Evolutionary conservation across 2,797 vertebrate genomes (phyloP).

Genomic region (Mycteria americana): DNA sequence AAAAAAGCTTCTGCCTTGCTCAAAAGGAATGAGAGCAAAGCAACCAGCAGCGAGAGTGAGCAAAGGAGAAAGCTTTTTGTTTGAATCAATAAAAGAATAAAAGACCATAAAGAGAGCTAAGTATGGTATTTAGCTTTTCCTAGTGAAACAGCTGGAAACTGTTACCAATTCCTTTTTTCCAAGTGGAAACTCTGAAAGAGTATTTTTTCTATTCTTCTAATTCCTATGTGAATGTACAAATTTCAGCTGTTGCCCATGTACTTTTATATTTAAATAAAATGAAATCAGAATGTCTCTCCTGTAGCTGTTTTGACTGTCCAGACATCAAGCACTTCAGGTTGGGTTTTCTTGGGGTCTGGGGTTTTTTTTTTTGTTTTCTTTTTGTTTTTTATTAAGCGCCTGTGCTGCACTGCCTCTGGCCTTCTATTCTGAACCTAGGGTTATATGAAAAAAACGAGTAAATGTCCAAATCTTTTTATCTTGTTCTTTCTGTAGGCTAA

Average conservation of each 20-base stretch:
- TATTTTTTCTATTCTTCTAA: background rate
- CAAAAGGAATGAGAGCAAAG: background rate
- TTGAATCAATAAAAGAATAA: background rate
- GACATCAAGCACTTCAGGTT: background rate
- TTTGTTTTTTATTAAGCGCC: background rate
- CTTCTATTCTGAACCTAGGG: background rate
- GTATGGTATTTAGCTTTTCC: background rate
- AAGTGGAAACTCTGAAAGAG: background rate
- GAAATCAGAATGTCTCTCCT: background rate
- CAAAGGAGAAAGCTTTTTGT: background rate
- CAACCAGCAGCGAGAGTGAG: fast-evolving
- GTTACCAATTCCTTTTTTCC: background rate
- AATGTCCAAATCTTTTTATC: background rate
- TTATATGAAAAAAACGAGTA: background rate
- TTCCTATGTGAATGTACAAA: background rate
- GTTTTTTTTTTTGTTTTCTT: background rate
- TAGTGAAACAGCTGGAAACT: background rate
- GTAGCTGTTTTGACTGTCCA: background rate
- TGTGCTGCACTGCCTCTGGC: background rate
- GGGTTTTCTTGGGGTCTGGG: background rate
- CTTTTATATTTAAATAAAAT: background rate
- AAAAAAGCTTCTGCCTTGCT: background rate
- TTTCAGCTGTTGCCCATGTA: background rate
- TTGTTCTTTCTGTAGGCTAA: background rate
- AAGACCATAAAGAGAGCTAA: background rate